Percentiles rank a stretch among this genome's conserved stretches.
phyloP scores from a whole-genome alignment of 2,113 vertebrate genomes.

The Sapayoa aenigma region DNA sequence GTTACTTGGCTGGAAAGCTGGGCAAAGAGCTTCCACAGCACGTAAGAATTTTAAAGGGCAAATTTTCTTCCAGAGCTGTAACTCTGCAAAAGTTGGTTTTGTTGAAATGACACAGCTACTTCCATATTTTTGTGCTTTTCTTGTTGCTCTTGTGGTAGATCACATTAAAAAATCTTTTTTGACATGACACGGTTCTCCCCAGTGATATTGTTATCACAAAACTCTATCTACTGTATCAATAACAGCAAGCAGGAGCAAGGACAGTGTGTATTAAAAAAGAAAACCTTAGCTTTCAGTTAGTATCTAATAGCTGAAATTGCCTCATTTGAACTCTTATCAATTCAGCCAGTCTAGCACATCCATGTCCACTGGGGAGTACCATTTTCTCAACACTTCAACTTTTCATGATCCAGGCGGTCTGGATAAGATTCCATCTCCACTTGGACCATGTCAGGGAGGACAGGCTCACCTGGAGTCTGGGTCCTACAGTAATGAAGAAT shows the following conservation, averaged over 20 bases:
- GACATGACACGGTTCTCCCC: background rate
- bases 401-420: background rate
- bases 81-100: background rate
- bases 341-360: background rate
- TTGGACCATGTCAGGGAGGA: background rate
- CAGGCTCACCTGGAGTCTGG: background rate
- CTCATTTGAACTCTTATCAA: background rate
- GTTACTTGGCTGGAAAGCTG: slow-evolving; percentile 19
- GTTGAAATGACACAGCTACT: background rate
- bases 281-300: background rate
- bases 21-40: slow-evolving; percentile 6
- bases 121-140: background rate
- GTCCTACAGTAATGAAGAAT: background rate
- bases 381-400: background rate
- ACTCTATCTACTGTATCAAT: background rate
- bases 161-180: slow-evolving; percentile 15
- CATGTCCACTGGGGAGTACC: background rate
- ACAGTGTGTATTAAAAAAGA: background rate
- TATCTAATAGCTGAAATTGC: background rate
- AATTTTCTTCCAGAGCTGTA: background rate
- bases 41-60: background rate
- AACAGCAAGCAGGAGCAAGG: background rate
- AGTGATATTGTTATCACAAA: slow-evolving; percentile 13
- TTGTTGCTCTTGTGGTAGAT: background rate
- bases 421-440: background rate